Evolutionary conservation across 1,140 invertebrate species (phyloP), one percentile per base, ranked within the genome.

Genomic region (Drosophila subpulchrella): DNA sequence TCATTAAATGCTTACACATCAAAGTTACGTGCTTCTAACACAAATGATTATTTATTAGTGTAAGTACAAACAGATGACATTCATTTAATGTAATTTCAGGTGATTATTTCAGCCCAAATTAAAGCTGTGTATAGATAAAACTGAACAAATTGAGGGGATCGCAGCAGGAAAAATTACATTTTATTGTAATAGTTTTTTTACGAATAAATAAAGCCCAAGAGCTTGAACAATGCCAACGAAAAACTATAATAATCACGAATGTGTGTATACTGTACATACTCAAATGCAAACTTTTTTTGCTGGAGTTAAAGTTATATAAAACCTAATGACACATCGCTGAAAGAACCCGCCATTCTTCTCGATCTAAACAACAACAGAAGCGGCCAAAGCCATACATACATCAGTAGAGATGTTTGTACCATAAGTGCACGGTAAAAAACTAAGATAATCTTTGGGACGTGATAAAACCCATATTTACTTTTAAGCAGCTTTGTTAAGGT

Each of bases 231-330:
- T 30, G 36, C 42, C 27, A 46, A 12, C n/a, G 15, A 36, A 59
- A 17, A 61, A 58, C 32, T 30, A 51, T 36, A 65, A 36, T 42
- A 51, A 42, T 51, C 11, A 51, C 8, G 36, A 62, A 32, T 39
- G 32, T 36, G 17, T 46, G 30, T 15, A 20, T 15, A n/a, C n/a
- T 10, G 30, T 67, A 42, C 17, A 65, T 27, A 50, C 58, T 20
- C 46, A 36, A 53, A 65, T 65, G 59, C 60, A 65, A 65, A 68
- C 51, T 63, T 36, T 39, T 63, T 42, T 61, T 27, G 46, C 38
- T 44, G 59, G 27, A 63, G 59, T 51, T 53, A 3, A 65, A 68
- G 46, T 67, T 67, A 67, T 65, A 67, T 67, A 65, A 67, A 67
- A 11, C 17, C 38, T 20, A 47, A 36, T 67, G 65, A 50, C 36